Conservation (phyloP, 2,888 invertebrate species). For the Conops quadrifasciatus region DNA sequence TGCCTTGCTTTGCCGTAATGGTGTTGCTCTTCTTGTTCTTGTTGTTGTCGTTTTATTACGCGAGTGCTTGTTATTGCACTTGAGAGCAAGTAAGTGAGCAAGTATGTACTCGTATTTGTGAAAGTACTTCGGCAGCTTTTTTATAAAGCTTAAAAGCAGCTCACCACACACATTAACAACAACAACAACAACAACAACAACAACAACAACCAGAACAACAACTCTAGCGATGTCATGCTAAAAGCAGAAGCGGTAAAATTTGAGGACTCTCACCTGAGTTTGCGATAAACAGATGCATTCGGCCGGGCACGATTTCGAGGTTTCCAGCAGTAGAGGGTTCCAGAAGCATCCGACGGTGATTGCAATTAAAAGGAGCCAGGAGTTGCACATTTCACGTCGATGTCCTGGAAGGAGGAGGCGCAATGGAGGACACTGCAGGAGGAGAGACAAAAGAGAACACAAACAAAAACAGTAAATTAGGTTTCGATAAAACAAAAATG, state of each 20-base stretch:
- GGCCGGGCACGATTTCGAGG: constrained; percentile 75
- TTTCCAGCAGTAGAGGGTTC: constrained; percentile 64
- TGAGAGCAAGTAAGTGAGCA: constrained; percentile 3
- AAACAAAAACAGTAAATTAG: neutral
- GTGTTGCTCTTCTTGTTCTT: neutral
- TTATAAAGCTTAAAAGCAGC: neutral
- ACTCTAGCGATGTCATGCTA: too few species aligned
- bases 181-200: constrained; percentile 10
- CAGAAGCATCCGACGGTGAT: constrained; percentile 66
- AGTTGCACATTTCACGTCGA: constrained; percentile 66
- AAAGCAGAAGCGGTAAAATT: constrained; percentile 10
- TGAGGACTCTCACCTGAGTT: constrained; percentile 74
- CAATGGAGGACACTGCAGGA: constrained; percentile 28
- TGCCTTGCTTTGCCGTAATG: neutral
- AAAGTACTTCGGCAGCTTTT: neutral
- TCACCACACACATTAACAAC: too few species aligned
- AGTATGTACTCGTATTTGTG: neutral
- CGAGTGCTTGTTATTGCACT: constrained; percentile 23
- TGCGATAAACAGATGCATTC: constrained; percentile 88
- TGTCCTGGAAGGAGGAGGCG: constrained; percentile 42
- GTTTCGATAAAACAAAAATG: too few species aligned
- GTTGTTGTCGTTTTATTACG: constrained; percentile 30
- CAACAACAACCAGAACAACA: constrained; percentile 22
- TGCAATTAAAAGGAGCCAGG: constrained; percentile 65
- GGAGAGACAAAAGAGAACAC: neutral